These are phyloP conservation scores for Sabellastarte sp. DNA, from an alignment of 2,888 invertebrate species.

Conservation along the genomic window DNA sequence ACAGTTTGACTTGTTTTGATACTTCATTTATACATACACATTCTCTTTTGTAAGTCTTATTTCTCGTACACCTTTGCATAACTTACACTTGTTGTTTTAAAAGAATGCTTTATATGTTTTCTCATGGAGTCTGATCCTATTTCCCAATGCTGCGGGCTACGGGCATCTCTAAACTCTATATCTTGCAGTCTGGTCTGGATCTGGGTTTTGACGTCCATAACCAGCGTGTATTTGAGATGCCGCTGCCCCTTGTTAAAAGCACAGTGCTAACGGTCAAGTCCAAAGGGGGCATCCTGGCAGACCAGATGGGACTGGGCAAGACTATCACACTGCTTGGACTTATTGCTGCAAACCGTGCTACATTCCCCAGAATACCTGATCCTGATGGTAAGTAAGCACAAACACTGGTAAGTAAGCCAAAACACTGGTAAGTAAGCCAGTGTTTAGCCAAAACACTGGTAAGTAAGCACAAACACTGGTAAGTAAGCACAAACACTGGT, in stretches of 20 bases:
- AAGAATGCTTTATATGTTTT: no score
- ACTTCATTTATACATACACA: no score
- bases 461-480: no score
- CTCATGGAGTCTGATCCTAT: no score
- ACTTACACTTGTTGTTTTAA: no score
- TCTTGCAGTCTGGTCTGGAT: neutral
- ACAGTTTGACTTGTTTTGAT: no score
- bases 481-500: no score
- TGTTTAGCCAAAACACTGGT: no score
- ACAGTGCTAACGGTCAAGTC: slow-evolving; percentile 6
- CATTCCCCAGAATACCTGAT: slow-evolving; percentile 3
- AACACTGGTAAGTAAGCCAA: no score
- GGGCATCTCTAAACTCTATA: no score
- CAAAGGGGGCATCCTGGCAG: slow-evolving; percentile 18
- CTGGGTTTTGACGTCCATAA: slow-evolving; percentile 9
- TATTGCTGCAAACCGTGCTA: neutral
- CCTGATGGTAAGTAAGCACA: slow-evolving; percentile 1
- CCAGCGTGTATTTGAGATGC: slow-evolving; percentile 5
- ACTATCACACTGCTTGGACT: slow-evolving; percentile 13
- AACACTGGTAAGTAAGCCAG: no score
- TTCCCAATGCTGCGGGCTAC: no score
- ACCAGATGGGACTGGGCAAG: slow-evolving; percentile 22
- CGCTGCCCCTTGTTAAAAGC: slow-evolving; percentile 1
- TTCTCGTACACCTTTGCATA: neutral
- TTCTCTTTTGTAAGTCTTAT: neutral